Evolutionary conservation across 2,888 invertebrate genomes (phyloP).

Genomic region (Neocrepidodera transversa): DNA sequence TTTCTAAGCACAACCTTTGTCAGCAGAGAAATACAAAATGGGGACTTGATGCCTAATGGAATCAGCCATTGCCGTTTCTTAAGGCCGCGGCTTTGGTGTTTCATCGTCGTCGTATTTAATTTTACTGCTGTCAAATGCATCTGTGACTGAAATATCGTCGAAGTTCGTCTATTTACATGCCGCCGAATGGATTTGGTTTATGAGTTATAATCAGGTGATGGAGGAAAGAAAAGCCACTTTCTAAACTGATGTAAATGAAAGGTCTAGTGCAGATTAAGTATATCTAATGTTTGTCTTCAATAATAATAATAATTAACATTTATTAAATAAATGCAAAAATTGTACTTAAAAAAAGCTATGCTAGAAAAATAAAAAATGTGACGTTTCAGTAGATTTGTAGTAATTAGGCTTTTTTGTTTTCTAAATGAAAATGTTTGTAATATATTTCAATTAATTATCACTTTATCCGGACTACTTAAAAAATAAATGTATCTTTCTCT

Average conservation of each 20-base stretch:
- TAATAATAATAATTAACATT: no score
- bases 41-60: constrained; percentile 46
- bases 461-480: no score
- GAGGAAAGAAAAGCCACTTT: constrained; percentile 20
- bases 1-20: constrained; percentile 50
- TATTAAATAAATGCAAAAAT: no score
- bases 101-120: constrained; percentile 50
- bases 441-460: no score
- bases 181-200: constrained; percentile 14
- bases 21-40: constrained; percentile 49
- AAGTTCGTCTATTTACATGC: constrained; percentile 50
- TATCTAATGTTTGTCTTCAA: no score
- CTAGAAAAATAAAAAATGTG: no score
- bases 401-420: no score
- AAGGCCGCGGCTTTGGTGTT: constrained; percentile 42
- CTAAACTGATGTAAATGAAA: background rate
- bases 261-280: no score
- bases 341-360: no score
- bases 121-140: constrained; percentile 54
- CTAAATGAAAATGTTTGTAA: no score
- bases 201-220: constrained; percentile 25
- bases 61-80: constrained; percentile 47
- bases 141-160: constrained; percentile 52
- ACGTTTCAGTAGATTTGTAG: no score
- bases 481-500: no score